Conservation (phyloP, 1,140 invertebrate species). For the Drosophila cardini region DNA sequence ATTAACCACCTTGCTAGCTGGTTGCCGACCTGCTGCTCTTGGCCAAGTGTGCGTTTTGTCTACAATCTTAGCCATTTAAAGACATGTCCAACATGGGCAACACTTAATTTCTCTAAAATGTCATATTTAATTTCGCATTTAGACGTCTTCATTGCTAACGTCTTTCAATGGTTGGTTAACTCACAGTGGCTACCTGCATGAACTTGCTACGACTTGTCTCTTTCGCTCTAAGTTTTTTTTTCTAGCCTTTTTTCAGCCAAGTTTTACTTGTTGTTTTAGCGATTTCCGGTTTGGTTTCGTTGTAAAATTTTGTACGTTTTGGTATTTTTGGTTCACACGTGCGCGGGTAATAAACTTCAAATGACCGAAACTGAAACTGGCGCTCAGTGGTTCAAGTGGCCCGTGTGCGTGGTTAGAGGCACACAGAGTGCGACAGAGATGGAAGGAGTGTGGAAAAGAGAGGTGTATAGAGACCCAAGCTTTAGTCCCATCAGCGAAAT, state of each 20-base stretch:
- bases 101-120: conserved; percentile 74
- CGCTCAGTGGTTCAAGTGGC: conserved; percentile 50
- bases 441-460: neutral
- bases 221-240: neutral
- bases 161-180: conserved; percentile 41
- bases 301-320: conserved; percentile 77
- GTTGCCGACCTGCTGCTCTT: conserved; percentile 28
- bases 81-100: conserved; percentile 52
- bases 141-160: conserved; percentile 69
- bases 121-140: conserved; percentile 79
- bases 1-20: conserved; percentile 30
- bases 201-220: conserved; percentile 3
- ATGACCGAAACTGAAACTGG: conserved; percentile 67
- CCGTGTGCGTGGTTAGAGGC: conserved; percentile 45
- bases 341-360: conserved; percentile 81
- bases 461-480: conserved; percentile 18
- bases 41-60: conserved; percentile 24
- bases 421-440: conserved; percentile 4
- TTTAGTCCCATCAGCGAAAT: conserved; percentile 29
- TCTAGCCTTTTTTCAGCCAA: neutral
- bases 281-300: conserved; percentile 79
- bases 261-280: conserved; percentile 26
- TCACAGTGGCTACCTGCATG: conserved; percentile 39
- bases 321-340: conserved; percentile 82
- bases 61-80: conserved; percentile 55